These are phyloP conservation scores for Alligator mississippiensis DNA, from an alignment of 2,113 vertebrate species.

Conservation along the genomic window DNA sequence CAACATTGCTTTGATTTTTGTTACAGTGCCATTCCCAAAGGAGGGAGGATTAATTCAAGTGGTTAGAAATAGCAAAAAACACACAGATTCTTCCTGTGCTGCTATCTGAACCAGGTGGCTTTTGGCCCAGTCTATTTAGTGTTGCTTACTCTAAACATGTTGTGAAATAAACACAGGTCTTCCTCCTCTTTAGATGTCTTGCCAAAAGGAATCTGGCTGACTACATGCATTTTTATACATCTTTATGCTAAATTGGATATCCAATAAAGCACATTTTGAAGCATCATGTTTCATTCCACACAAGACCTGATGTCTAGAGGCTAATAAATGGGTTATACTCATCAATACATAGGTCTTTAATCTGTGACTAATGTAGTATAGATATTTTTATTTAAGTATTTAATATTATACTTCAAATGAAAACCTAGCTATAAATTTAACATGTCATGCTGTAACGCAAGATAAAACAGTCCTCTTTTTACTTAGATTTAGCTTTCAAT, in stretches of 20 bases:
- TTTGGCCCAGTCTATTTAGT: background rate
- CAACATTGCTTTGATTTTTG: background rate
- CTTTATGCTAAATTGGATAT: background rate
- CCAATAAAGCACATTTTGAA: background rate
- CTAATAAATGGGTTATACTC: background rate
- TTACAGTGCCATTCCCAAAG: background rate
- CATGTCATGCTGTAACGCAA: background rate
- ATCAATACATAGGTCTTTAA: fast-evolving
- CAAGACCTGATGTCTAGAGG: background rate
- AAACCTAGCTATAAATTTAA: background rate
- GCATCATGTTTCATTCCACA: background rate
- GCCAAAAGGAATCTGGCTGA: background rate
- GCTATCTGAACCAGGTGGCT: background rate
- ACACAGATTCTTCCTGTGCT: background rate
- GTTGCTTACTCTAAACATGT: background rate
- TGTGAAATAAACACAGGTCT: background rate
- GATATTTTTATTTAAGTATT: background rate
- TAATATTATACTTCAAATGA: background rate
- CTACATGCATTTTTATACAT: background rate
- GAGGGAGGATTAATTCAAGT: background rate
- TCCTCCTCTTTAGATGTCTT: background rate
- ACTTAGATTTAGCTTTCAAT: background rate
- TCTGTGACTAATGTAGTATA: background rate
- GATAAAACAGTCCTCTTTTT: background rate
- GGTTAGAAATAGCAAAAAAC: background rate